Conservation (phyloP, 2,113 vertebrate genomes). For the Mirza zaza region DNA sequence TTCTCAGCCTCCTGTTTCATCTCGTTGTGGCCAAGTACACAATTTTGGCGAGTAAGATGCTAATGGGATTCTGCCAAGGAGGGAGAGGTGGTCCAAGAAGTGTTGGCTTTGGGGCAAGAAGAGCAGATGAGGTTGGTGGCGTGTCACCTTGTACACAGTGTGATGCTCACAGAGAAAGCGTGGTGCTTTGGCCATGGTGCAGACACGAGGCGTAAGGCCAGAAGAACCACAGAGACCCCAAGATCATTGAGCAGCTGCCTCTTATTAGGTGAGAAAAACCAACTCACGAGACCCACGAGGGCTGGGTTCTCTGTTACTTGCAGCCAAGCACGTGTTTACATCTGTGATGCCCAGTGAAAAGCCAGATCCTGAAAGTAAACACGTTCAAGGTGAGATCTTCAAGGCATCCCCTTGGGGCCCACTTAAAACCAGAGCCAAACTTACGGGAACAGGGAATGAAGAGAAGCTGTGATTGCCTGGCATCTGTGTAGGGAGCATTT, state of each 20-base stretch:
- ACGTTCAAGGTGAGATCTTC: not conserved
- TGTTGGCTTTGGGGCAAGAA: not conserved
- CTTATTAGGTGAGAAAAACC: not conserved
- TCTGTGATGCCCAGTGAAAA: not conserved
- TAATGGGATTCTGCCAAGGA: not conserved
- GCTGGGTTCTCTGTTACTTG: not conserved
- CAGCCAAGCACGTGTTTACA: not conserved
- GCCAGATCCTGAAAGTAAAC: not conserved
- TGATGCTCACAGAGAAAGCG: not conserved
- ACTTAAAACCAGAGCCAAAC: not conserved
- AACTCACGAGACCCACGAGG: not conserved
- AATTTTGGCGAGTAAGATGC: not conserved
- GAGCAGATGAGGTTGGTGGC: not conserved
- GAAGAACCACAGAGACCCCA: not conserved
- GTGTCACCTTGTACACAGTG: fast-evolving
- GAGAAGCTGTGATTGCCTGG: not conserved
- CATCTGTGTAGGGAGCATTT: fast-evolving
- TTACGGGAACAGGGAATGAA: fast-evolving
- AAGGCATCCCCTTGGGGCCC: not conserved
- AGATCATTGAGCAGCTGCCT: not conserved
- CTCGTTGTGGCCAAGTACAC: not conserved
- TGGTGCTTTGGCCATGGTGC: fast-evolving
- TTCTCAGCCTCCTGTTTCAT: not conserved
- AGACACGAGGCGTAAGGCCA: fast-evolving
- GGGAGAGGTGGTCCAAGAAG: too few relatives aligned